phyloP scores from a whole-genome alignment of 2,888 invertebrate species.

The Drosophila acutilabella region DNA sequence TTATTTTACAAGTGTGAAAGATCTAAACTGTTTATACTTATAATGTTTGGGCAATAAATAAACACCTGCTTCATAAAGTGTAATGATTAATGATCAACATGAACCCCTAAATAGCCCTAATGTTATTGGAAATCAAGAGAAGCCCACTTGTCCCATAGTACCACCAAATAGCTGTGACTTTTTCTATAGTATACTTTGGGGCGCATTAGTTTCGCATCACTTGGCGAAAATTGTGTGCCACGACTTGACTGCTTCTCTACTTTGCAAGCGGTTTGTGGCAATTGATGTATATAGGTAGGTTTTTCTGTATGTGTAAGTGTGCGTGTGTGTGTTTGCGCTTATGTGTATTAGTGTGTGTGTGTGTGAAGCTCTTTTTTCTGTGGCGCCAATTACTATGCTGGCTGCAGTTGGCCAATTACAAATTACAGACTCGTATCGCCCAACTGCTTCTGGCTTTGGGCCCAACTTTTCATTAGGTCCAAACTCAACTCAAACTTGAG shows the following conservation, averaged over 20 bases:
- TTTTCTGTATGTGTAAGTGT: conserved; percentile 5
- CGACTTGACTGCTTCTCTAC: conserved; percentile 50
- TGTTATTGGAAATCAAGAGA: too few species aligned
- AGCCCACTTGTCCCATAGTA: background rate
- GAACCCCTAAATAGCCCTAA: too few species aligned
- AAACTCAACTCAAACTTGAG: conserved; percentile 18
- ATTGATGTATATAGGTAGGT: conserved; percentile 60
- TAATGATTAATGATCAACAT: too few species aligned
- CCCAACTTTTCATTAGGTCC: conserved; percentile 42
- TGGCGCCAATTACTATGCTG: conserved; percentile 70
- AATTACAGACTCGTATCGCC: conserved; percentile 64
- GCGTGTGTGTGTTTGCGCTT: conserved; percentile 4
- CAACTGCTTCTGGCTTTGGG: conserved; percentile 7
- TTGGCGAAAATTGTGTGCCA: conserved; percentile 64
- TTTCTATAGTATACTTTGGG: conserved; percentile 58
- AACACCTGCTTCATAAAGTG: too few species aligned
- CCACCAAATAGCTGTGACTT: conserved; percentile 34
- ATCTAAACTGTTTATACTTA: too few species aligned
- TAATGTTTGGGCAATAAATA: too few species aligned
- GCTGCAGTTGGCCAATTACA: conserved; percentile 66
- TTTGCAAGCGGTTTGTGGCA: conserved; percentile 55
- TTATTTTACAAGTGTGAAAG: too few species aligned
- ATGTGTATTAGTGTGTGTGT: conserved; percentile 16
- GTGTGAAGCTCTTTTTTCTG: conserved; percentile 19
- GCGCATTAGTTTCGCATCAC: conserved; percentile 76